These are phyloP conservation scores for Malacosoma neustria DNA, from an alignment of 2,888 invertebrate genomes.

Conservation along the genomic window DNA sequence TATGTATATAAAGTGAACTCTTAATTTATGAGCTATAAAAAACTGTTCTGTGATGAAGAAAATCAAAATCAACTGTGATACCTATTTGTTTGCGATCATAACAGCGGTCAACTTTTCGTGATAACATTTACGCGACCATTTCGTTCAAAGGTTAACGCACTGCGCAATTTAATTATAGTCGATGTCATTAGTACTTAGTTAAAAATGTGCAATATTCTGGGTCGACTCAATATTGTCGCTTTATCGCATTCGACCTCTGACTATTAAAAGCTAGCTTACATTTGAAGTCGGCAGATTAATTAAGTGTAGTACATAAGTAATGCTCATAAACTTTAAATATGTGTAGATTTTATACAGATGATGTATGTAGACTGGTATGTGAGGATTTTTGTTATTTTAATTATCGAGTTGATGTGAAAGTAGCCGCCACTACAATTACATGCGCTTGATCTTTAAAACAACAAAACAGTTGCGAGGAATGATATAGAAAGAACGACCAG, in stretches of 20 bases:
- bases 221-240: too few species aligned
- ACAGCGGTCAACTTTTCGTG: not conserved
- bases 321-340: too few species aligned
- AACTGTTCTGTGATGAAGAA: too few species aligned
- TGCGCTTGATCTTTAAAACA: slow-evolving; percentile 29
- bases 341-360: too few species aligned
- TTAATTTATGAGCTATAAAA: too few species aligned
- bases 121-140: not conserved
- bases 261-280: too few species aligned
- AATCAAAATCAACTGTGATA: not conserved
- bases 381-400: slow-evolving; percentile 41
- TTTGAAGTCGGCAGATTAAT: too few species aligned
- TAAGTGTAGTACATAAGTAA: too few species aligned
- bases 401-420: slow-evolving; percentile 31
- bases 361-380: too few species aligned
- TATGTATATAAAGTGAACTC: too few species aligned
- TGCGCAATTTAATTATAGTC: not conserved
- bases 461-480: slow-evolving; percentile 12
- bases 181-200: not conserved
- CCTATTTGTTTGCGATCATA: not conserved
- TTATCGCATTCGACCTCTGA: too few species aligned
- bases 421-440: slow-evolving; percentile 65
- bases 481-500: not conserved
- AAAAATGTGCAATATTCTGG: not conserved
- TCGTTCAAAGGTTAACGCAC: not conserved